Conservation (phyloP, 1,140 invertebrate species). For the Idris sp. region DNA sequence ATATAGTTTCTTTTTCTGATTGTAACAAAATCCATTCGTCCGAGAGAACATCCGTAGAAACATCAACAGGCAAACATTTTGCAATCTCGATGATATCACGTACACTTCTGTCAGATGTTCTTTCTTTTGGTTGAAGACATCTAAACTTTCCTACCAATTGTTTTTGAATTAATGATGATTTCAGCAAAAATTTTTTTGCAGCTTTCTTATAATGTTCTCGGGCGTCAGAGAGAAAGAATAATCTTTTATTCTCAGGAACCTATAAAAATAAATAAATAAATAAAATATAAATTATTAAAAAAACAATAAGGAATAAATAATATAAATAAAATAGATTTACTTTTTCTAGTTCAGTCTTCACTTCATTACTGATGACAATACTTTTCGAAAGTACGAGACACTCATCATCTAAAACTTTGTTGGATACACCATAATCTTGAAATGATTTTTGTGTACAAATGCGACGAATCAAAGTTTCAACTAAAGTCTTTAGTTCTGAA, state of each 20-base stretch:
- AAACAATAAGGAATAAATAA: too few relatives aligned
- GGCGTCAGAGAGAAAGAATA: too few relatives aligned
- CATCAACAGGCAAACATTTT: constrained; percentile 10
- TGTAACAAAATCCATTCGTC: constrained; percentile 21
- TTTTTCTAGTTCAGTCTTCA: constrained; percentile 7
- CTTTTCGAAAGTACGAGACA: constrained; percentile 4
- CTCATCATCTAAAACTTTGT: constrained; percentile 5
- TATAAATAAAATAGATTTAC: constrained; percentile 4
- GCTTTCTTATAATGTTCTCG: too few relatives aligned
- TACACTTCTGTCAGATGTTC: neutral
- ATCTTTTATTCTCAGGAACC: too few relatives aligned
- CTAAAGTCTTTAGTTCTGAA: constrained; percentile 12
- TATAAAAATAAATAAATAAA: too few relatives aligned
- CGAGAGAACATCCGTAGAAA: constrained; percentile 2
- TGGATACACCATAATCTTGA: constrained; percentile 3
- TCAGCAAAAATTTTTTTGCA: too few relatives aligned
- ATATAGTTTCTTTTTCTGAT: neutral
- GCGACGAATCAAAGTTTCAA: constrained; percentile 18
- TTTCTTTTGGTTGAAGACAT: neutral
- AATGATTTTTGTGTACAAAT: constrained; percentile 2
- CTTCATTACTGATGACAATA: constrained; percentile 8
- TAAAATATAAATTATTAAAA: neutral
- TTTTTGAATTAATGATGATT: too few relatives aligned
- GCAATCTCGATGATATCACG: constrained; percentile 14
- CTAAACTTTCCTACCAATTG: too few relatives aligned